These are phyloP conservation scores for Chrysodeixis includens DNA, from an alignment of 2,888 invertebrate species.

Conservation along the genomic window DNA sequence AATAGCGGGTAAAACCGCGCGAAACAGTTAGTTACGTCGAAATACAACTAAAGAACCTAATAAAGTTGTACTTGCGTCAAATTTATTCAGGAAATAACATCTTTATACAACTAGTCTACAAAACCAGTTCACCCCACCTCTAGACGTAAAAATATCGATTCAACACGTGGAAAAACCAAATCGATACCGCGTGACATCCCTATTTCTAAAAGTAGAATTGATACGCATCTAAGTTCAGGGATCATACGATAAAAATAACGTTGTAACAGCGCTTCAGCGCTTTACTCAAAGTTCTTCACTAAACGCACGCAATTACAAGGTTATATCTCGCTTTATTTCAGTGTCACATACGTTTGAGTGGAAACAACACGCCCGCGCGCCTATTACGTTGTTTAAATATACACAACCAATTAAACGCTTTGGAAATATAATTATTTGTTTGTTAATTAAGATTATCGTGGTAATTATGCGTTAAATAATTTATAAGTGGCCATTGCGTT, in stretches of 20 bases:
- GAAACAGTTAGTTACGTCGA: no score
- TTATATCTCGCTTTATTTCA: constrained; percentile 60
- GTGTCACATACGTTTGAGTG: constrained; percentile 48
- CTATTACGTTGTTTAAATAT: constrained; percentile 31
- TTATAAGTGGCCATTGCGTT: constrained; percentile 33
- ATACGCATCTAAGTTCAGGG: constrained; percentile 62
- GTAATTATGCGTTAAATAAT: constrained; percentile 45
- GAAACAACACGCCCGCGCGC: constrained; percentile 22
- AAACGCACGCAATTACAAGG: constrained; percentile 60
- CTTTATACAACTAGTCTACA: background rate
- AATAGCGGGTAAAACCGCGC: no score
- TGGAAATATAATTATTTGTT: constrained; percentile 31
- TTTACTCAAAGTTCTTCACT: constrained; percentile 45
- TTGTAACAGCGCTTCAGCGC: constrained; percentile 63
- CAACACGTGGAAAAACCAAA: constrained; percentile 6
- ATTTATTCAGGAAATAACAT: background rate
- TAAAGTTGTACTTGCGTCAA: background rate
- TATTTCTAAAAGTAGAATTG: constrained; percentile 48
- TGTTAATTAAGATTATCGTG: constrained; percentile 31
- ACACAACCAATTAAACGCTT: constrained; percentile 26
- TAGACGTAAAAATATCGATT: constrained; percentile 16
- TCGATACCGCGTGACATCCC: constrained; percentile 23
- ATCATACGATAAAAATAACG: constrained; percentile 66
- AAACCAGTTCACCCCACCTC: background rate
- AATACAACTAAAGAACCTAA: no score